A percentile compares a stretch with the other conserved stretches of the same genome.
Conservation (phyloP, 2,113 vertebrate genomes). For the Mirounga angustirostris region DNA sequence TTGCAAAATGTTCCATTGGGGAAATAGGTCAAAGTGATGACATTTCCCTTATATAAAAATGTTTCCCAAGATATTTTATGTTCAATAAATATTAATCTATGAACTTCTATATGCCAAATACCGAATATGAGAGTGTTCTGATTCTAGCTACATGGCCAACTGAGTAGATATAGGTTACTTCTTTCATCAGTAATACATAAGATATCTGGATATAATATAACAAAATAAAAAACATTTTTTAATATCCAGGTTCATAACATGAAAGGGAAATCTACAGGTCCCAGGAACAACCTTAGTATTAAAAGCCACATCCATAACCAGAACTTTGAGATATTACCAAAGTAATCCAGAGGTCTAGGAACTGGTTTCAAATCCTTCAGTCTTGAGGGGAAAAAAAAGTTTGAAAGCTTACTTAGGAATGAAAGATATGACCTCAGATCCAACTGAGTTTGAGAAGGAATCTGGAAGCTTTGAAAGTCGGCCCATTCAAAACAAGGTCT, state of each 20-base stretch:
- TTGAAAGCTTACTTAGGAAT: background rate
- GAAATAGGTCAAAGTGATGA: background rate
- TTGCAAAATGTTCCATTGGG: background rate
- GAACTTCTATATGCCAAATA: background rate
- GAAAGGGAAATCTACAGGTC: background rate
- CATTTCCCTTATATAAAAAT: background rate
- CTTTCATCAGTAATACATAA: background rate
- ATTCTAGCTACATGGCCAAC: background rate
- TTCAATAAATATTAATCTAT: background rate
- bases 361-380: background rate
- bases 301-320: background rate
- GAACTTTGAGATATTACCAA: background rate
- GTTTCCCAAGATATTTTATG: background rate
- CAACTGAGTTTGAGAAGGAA: background rate
- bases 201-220: background rate
- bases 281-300: background rate
- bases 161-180: background rate
- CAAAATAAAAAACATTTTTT: background rate
- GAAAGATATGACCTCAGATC: background rate
- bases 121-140: background rate
- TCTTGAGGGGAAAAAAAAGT: background rate
- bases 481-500: background rate
- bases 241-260: background rate
- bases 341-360: background rate
- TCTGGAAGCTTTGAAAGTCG: background rate